phyloP scores from a whole-genome alignment of 1,140 invertebrate genomes.

The Penaeus vannamei region DNA sequence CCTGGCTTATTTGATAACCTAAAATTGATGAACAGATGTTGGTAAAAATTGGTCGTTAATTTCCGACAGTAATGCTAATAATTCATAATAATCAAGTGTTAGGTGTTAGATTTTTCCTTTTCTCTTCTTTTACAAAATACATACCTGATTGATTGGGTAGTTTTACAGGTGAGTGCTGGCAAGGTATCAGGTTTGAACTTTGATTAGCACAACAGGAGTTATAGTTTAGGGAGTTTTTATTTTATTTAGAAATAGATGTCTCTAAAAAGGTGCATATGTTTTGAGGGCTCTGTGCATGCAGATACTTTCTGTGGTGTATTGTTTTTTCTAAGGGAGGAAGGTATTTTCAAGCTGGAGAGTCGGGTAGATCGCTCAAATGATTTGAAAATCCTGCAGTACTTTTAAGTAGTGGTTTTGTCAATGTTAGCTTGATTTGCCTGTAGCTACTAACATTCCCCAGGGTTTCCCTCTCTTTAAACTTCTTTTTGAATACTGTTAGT shows the following conservation, averaged over 20 bases:
- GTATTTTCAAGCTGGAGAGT: background rate
- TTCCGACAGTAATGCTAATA: too few species aligned
- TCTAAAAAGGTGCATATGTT: too few species aligned
- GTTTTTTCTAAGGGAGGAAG: slow-evolving; percentile 5
- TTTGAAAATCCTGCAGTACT: background rate
- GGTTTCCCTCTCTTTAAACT: slow-evolving; percentile 8
- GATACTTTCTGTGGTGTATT: slow-evolving; percentile 27
- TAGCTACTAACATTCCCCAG: background rate
- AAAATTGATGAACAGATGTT: too few species aligned
- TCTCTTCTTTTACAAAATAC: background rate
- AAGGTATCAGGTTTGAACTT: background rate
- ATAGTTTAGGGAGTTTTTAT: too few species aligned
- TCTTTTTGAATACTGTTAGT: slow-evolving; percentile 22
- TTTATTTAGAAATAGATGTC: too few species aligned
- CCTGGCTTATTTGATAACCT: too few species aligned
- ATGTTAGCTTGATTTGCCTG: slow-evolving; percentile 43
- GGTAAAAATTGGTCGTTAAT: too few species aligned
- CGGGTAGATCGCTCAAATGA: background rate
- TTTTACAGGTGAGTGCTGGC: background rate
- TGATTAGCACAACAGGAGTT: too few species aligned
- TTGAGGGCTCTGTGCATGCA: too few species aligned
- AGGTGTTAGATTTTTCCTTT: too few species aligned
- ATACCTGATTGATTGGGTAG: background rate
- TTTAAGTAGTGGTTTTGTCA: slow-evolving; percentile 15
- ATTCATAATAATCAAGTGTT: too few species aligned